Conservation (phyloP, 1,140 invertebrate species). For the Grapholita molesta region DNA sequence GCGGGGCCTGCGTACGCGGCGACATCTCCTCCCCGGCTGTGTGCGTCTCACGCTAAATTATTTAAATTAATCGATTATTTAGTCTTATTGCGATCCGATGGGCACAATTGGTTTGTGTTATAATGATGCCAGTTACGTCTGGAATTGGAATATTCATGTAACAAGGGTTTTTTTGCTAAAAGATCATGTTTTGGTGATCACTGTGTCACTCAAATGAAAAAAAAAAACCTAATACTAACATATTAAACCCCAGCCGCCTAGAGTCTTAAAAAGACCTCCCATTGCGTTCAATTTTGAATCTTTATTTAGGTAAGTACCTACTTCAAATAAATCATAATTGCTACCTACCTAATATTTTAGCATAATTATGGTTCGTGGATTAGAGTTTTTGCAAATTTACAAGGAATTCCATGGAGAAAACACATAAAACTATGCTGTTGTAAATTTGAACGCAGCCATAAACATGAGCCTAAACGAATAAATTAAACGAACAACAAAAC, state of each 20-base stretch:
- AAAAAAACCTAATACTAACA: background rate
- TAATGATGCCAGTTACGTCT: background rate
- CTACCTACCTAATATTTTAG: too few relatives aligned
- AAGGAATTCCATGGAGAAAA: too few relatives aligned
- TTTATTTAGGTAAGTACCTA: too few relatives aligned
- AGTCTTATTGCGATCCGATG: background rate
- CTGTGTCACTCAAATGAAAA: background rate
- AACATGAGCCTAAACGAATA: background rate
- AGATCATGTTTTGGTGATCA: background rate
- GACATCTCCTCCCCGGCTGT: constrained; percentile 54
- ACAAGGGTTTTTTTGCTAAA: background rate
- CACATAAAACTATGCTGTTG: background rate
- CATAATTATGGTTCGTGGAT: too few relatives aligned
- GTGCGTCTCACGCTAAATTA: constrained; percentile 8
- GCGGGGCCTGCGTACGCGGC: constrained; percentile 58
- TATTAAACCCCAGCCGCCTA: too few relatives aligned
- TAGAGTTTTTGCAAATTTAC: too few relatives aligned
- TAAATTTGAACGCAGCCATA: background rate
- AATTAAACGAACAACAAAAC: background rate
- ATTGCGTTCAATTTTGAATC: too few relatives aligned
- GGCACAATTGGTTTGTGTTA: constrained; percentile 3
- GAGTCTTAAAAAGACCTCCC: too few relatives aligned
- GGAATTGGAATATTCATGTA: background rate
- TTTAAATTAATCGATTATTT: constrained; percentile 18
- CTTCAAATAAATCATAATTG: too few relatives aligned